Evolutionary conservation across 1,140 invertebrate genomes (phyloP).

Genomic region (Macrobrachium rosenbergii): DNA sequence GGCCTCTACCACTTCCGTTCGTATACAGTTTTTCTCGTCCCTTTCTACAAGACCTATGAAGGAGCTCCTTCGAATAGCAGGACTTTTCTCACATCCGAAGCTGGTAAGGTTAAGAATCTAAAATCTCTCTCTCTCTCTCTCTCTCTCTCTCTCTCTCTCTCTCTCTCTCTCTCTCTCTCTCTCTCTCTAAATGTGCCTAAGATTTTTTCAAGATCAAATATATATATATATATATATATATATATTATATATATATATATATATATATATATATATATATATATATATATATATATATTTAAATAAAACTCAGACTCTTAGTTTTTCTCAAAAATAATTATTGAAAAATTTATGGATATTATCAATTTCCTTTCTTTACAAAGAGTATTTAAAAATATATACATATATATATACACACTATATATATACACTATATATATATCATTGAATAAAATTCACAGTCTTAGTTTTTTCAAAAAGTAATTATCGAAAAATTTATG

Average conservation of each 20-base stretch:
- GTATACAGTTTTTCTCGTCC: constrained; percentile 85
- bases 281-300: too few relatives aligned
- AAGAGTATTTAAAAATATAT: too few relatives aligned
- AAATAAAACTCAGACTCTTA: too few relatives aligned
- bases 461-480: not conserved
- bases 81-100: constrained; percentile 79
- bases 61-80: constrained; percentile 84
- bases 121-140: not conserved
- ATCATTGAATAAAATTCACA: not conserved
- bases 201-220: too few relatives aligned
- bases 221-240: too few relatives aligned
- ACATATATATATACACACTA: too few relatives aligned
- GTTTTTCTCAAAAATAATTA: too few relatives aligned
- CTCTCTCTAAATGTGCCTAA: not conserved
- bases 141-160: not conserved
- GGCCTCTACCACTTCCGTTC: constrained; percentile 79
- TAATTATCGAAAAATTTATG: not conserved
- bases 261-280: too few relatives aligned
- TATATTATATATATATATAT: too few relatives aligned
- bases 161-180: not conserved
- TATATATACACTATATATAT: too few relatives aligned
- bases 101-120: constrained; percentile 75
- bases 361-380: too few relatives aligned
- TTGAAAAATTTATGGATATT: too few relatives aligned
- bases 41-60: constrained; percentile 84